Evolutionary conservation across 2,113 vertebrate species (phyloP).

Genomic region (Periophthalmus modestus): DNA sequence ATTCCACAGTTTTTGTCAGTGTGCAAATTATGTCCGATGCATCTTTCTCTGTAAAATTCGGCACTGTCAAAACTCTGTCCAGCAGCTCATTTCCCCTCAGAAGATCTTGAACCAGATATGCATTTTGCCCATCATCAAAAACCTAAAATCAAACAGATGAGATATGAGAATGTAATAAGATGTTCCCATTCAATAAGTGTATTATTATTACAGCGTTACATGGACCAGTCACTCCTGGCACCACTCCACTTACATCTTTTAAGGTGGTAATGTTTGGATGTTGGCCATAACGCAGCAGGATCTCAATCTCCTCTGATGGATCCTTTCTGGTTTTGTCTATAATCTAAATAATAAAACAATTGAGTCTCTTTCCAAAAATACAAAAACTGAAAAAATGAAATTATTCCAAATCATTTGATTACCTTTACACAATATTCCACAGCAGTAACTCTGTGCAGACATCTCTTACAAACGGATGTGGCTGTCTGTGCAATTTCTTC

Average conservation of each 20-base stretch:
- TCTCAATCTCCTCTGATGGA: constrained; percentile 95
- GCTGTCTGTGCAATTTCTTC: constrained; percentile 89
- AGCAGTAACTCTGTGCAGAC: constrained; percentile 88
- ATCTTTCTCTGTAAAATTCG: constrained; percentile 89
- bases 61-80: constrained; percentile 85
- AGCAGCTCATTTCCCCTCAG: constrained; percentile 91
- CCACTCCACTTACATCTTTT: constrained; percentile 85
- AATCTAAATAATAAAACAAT: constrained; percentile 74
- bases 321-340: constrained; percentile 89
- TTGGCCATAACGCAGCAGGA: constrained; percentile 91
- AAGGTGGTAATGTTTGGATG: constrained; percentile 93
- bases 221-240: not conserved
- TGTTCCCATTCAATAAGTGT: not conserved
- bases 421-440: constrained; percentile 96
- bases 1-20: constrained; percentile 90
- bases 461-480: constrained; percentile 87
- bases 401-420: constrained; percentile 8
- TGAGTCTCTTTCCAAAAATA: not conserved
- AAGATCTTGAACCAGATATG: constrained; percentile 91
- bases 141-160: constrained; percentile 74
- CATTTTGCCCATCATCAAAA: constrained; percentile 88
- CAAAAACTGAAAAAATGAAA: not conserved
- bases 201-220: not conserved
- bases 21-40: constrained; percentile 89
- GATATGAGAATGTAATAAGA: not conserved